phyloP scores from a whole-genome alignment of 1,140 invertebrate genomes.

The Meloidogyne exigua region DNA sequence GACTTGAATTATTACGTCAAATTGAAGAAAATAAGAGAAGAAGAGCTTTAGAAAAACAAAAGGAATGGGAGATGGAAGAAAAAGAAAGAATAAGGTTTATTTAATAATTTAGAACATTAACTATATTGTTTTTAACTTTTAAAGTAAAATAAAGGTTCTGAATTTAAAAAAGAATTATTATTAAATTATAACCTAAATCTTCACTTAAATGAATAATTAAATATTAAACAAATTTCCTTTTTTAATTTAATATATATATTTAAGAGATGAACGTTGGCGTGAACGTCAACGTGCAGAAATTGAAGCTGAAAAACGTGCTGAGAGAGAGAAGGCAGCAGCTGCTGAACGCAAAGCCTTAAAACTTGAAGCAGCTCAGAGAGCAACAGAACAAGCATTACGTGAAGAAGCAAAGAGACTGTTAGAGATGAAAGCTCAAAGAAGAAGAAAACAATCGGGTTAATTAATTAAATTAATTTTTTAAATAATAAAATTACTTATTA shows the following conservation, averaged over 20 bases:
- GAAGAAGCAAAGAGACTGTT: neutral
- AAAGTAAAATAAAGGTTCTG: no score
- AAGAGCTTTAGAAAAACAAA: constrained; percentile 47
- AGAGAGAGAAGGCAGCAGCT: constrained; percentile 28
- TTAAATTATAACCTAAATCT: no score
- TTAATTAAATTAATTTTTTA: neutral
- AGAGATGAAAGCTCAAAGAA: neutral
- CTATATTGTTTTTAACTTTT: no score
- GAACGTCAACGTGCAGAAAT: constrained; percentile 41
- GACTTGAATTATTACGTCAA: constrained; percentile 44
- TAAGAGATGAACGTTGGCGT: constrained; percentile 44
- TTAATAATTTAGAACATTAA: neutral
- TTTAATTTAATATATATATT: no score
- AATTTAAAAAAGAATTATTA: no score
- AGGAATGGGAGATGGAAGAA: constrained; percentile 55
- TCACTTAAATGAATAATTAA: no score
- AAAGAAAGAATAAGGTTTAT: constrained; percentile 45
- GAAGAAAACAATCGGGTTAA: neutral
- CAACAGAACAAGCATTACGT: constrained; percentile 28
- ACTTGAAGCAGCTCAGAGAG: constrained; percentile 38
- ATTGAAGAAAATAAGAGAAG: constrained; percentile 53
- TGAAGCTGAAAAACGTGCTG: constrained; percentile 35
- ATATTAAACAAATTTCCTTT: no score
- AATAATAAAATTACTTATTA: neutral
- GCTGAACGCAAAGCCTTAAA: constrained; percentile 43